These are phyloP conservation scores for Buathra laborator DNA, from an alignment of 2,888 invertebrate genomes.

Conservation along the genomic window DNA sequence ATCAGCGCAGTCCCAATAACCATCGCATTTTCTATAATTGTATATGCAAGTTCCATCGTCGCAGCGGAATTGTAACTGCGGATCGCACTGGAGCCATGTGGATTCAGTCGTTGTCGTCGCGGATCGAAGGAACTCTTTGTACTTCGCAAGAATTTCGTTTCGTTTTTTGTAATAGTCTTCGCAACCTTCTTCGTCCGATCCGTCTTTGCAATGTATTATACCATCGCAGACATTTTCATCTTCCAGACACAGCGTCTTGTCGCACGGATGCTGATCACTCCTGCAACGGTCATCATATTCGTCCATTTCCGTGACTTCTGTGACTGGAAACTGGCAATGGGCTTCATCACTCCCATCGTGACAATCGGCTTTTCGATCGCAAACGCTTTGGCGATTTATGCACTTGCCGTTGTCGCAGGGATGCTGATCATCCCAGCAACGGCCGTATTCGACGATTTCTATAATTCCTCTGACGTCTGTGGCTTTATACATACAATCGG, in stretches of 20 bases:
- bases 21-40: constrained; percentile 86
- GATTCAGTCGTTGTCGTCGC: not conserved
- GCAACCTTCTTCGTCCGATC: constrained; percentile 87
- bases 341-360: constrained; percentile 37
- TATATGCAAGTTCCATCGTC: constrained; percentile 86
- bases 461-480: not conserved
- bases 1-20: constrained; percentile 86
- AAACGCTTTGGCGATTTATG: not conserved
- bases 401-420: not conserved
- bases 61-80: constrained; percentile 80
- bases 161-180: constrained; percentile 67
- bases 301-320: not conserved
- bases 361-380: constrained; percentile 38
- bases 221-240: constrained; percentile 84
- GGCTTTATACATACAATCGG: not conserved
- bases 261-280: constrained; percentile 72
- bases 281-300: constrained; percentile 54
- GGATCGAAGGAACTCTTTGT: not conserved
- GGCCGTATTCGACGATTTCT: no score
- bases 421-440: not conserved
- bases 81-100: constrained; percentile 39
- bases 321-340: constrained; percentile 9
- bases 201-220: constrained; percentile 85
- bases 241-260: constrained; percentile 75
- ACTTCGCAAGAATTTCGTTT: constrained; percentile 48